Percentiles rank a stretch among this genome's conserved stretches.
Conservation (phyloP, 2,113 vertebrate genomes). For the Pygoscelis adeliae region DNA sequence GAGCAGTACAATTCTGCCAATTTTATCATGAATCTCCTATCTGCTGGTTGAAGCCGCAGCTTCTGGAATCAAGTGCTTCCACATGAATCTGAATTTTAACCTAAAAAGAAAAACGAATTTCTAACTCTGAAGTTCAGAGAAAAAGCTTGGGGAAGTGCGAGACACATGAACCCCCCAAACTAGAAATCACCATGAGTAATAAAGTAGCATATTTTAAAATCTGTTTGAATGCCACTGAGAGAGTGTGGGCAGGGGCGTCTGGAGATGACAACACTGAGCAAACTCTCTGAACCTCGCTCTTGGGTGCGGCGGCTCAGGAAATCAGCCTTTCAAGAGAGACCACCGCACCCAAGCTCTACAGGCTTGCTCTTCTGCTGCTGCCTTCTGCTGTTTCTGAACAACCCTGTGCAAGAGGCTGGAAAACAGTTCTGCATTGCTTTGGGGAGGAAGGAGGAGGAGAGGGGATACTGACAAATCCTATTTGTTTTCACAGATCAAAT, state of each 20-base stretch:
- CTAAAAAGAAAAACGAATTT: neutral
- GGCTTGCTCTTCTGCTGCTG: neutral
- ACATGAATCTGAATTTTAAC: neutral
- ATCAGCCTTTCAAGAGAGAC: neutral
- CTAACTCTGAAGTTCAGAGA: neutral
- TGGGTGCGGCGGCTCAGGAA: neutral
- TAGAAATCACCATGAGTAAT: neutral
- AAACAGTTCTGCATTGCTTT: neutral
- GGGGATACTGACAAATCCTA: neutral
- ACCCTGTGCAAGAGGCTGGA: neutral
- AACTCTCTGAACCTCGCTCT: neutral
- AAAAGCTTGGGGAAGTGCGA: neutral
- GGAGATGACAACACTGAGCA: neutral
- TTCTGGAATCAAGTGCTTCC: neutral
- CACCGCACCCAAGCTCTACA: neutral
- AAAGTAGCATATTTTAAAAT: neutral
- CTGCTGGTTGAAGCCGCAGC: neutral
- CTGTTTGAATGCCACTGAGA: neutral
- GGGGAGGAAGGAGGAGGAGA: neutral
- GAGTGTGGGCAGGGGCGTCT: rapidly evolving
- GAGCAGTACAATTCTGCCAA: slow-evolving; percentile 7
- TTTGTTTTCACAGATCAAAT: neutral
- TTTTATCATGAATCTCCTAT: neutral
- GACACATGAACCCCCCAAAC: neutral
- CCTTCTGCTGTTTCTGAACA: neutral